These are phyloP conservation scores for Micronycteris hirsuta DNA, from an alignment of 2,113 vertebrate species.

Conservation along the genomic window DNA sequence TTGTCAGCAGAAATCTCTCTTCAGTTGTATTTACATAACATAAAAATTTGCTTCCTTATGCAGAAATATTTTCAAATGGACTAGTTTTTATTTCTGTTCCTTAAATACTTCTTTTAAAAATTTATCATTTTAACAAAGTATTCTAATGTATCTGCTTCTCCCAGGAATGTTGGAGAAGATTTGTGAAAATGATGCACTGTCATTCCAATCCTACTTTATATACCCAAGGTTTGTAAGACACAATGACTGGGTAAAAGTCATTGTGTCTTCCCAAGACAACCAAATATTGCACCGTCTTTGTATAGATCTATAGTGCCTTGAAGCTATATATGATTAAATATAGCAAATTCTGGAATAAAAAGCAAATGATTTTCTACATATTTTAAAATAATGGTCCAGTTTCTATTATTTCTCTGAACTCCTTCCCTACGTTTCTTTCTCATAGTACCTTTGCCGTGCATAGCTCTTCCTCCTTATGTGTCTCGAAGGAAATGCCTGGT, in stretches of 20 bases:
- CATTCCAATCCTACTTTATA: slow-evolving; percentile 16
- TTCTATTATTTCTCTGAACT: slow-evolving; percentile 9
- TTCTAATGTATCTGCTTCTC: slow-evolving; percentile 62
- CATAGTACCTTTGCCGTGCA: background rate
- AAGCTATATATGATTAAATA: background rate
- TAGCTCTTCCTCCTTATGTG: background rate
- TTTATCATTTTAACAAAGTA: slow-evolving; percentile 74
- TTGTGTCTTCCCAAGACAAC: background rate
- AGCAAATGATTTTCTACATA: background rate
- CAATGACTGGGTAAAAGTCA: slow-evolving; percentile 18
- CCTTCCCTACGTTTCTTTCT: background rate
- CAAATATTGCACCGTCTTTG: background rate
- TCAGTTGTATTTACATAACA: slow-evolving; percentile 74
- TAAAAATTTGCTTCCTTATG: slow-evolving; percentile 78
- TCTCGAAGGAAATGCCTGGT: slow-evolving; percentile 7
- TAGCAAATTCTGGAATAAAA: background rate
- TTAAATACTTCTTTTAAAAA: slow-evolving; percentile 71
- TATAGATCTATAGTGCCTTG: background rate
- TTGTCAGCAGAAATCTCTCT: slow-evolving; percentile 72
- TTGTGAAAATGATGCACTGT: slow-evolving; percentile 62
- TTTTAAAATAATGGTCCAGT: background rate
- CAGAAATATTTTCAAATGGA: slow-evolving; percentile 72
- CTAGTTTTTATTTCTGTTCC: slow-evolving; percentile 70
- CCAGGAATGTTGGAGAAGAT: slow-evolving; percentile 70
- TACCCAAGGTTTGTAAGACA: slow-evolving; percentile 41